Conservation (phyloP, 1,140 invertebrate genomes). For the Brachionus plicatilis region DNA sequence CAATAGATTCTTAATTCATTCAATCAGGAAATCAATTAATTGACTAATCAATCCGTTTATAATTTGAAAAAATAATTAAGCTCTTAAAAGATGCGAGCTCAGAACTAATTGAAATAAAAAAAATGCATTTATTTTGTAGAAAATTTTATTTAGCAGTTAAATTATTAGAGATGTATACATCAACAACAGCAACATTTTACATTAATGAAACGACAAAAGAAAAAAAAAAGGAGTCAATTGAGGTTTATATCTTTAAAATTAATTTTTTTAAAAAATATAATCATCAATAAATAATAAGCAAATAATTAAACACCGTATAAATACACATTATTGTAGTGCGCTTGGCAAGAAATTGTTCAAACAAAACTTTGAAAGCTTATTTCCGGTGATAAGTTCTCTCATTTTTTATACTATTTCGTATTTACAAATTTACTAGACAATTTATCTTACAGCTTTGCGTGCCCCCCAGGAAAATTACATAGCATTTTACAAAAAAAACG, state of each 20-base stretch:
- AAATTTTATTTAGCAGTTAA: neutral
- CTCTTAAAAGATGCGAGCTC: too few species aligned
- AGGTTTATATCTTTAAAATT: neutral
- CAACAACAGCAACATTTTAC: conserved; percentile 29
- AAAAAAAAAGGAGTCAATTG: neutral
- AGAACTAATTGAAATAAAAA: neutral
- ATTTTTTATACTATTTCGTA: conserved; percentile 22
- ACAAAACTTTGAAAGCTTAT: neutral
- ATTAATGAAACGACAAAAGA: neutral
- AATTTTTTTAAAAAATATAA: conserved; percentile 19
- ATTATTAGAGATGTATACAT: conserved; percentile 16
- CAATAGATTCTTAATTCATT: too few species aligned
- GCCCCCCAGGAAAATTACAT: neutral
- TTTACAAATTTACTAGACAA: conserved; percentile 13
- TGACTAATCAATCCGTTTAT: too few species aligned
- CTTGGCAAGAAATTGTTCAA: neutral
- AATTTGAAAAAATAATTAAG: too few species aligned
- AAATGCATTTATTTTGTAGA: neutral
- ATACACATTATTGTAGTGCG: conserved; percentile 15
- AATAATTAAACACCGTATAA: conserved; percentile 17
- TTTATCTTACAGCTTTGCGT: neutral
- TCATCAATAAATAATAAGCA: neutral
- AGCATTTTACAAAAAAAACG: neutral
- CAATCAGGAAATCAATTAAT: too few species aligned
- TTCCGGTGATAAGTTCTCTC: neutral